A percentile compares a stretch with the other conserved stretches of the same genome.
Evolutionary conservation across 2,113 vertebrate genomes (phyloP).

Genomic region (Isichthys henryi): DNA sequence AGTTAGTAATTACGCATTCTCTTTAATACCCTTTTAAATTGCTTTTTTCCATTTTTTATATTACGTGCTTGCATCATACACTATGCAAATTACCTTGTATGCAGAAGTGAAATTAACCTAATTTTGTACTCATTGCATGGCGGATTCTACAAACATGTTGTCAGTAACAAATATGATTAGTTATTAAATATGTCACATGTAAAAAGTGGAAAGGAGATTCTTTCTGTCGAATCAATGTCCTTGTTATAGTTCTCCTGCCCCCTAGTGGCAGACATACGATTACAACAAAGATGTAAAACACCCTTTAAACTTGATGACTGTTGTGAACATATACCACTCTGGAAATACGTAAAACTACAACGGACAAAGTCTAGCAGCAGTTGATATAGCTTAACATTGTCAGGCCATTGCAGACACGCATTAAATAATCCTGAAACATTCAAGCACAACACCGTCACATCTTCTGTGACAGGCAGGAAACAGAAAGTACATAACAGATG

Average conservation of each 20-base stretch:
- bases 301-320: not conserved
- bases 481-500: not conserved
- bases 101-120: not conserved
- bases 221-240: not conserved
- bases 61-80: not conserved
- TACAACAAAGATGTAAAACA: not conserved
- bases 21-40: not conserved
- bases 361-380: too few relatives aligned
- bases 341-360: not conserved
- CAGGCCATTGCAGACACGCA: not conserved
- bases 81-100: not conserved
- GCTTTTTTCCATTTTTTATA: not conserved
- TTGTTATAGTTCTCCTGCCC: conserved; percentile 47
- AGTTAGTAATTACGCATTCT: not conserved
- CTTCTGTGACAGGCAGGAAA: not conserved
- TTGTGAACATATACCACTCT: not conserved
- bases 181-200: not conserved
- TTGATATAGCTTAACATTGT: not conserved
- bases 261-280: conserved; percentile 49
- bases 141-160: not conserved
- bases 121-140: not conserved
- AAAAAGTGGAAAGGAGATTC: not conserved
- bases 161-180: conserved; percentile 3
- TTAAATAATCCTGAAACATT: not conserved
- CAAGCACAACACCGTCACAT: not conserved